Evolutionary conservation across 2,797 vertebrate species (phyloP), one percentile per base, ranked within the genome.

Genomic region (Cyprinodon diabolis): DNA sequence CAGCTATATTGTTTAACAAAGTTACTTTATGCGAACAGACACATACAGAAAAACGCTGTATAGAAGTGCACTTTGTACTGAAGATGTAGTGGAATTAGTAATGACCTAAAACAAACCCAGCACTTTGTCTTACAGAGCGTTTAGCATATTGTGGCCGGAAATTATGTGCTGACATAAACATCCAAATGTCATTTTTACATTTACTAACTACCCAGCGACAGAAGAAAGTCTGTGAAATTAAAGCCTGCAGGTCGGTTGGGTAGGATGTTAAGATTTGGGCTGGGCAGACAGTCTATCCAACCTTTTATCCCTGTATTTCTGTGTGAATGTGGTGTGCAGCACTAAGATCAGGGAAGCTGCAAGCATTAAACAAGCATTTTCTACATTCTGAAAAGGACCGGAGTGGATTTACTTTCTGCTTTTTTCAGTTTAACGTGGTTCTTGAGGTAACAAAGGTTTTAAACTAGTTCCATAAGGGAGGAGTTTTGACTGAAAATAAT

Each of bases 321-420:
- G 51, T 77, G 84, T 86, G 83, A 82, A 83, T 83, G 79, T 87
- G 82, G 75, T 76, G 66, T 78, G 84, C 74, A 77, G 73, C 78
- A 71, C 73, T 84, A 76, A 74, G 30, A 63, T 86, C 62, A 75
- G 81, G 77, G 76, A 82, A 80, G 66, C 78, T 74, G 71, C 75
- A 83, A 78, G 85, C 85, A 80, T 75, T 76, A 75, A 79, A 84
- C 75, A 74, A 86, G 87, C 84, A 75, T 79, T 74, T 78, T 85
- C 84, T 92, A 92, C 92, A 93, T 93, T 93, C 90, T 89, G 83
- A 86, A 79, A 62, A 72, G 78, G 85, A 83, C 76, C 62, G 78
- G 79, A 81, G 66, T 87, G 54, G 73, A 84, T 88, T 84, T 84
- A 87, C 17, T 84, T 87, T 84, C 81, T 80, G 80, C 84, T 86